Evolutionary conservation across 2,888 invertebrate genomes (phyloP).

Genomic region (Laspeyria flexula): DNA sequence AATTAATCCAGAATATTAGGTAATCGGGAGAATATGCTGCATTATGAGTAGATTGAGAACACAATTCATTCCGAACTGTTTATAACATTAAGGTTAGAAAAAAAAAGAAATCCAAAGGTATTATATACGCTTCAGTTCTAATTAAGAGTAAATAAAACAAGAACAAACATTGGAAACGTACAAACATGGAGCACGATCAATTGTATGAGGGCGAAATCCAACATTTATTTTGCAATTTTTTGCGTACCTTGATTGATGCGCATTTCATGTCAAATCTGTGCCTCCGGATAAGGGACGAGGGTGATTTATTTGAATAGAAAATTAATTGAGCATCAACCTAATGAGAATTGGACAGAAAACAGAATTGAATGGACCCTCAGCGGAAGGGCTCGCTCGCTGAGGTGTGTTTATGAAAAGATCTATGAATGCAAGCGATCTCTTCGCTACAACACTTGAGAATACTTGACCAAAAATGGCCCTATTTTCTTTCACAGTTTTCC

Average conservation of each 20-base stretch:
- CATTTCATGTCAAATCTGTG: conserved; percentile 25
- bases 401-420: conserved; percentile 23
- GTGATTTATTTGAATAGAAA: conserved; percentile 30
- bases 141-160: background rate
- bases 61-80: too few species aligned
- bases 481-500: conserved; percentile 9
- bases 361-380: conserved; percentile 22
- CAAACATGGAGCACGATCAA: background rate
- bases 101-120: too few species aligned
- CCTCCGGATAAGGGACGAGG: conserved; percentile 7
- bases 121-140: too few species aligned
- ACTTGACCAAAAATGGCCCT: conserved; percentile 11
- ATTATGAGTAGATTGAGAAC: too few species aligned
- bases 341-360: conserved; percentile 17
- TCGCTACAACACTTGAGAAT: conserved; percentile 12
- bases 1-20: too few species aligned
- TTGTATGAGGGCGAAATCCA: background rate
- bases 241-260: conserved; percentile 32
- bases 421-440: conserved; percentile 10
- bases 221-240: conserved; percentile 8
- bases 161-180: background rate
- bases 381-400: conserved; percentile 18
- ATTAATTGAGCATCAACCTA: conserved; percentile 42
- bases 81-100: too few species aligned
- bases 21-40: too few species aligned